Evolutionary conservation across 2,113 vertebrate species (phyloP).

Genomic region (Macrotis lagotis): DNA sequence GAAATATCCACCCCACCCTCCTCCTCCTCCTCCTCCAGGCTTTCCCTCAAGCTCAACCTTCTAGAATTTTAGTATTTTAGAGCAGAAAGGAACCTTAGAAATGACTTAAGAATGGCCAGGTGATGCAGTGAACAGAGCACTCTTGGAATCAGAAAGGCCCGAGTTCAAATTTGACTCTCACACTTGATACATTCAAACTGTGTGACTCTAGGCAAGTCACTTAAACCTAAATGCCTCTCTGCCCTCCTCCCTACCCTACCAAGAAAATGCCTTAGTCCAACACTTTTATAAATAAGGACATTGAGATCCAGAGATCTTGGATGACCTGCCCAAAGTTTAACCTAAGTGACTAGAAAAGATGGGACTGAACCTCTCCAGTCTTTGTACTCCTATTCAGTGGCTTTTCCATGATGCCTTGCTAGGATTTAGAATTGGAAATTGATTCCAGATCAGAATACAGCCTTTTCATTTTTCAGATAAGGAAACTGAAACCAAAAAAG

Average conservation of each 20-base stretch:
- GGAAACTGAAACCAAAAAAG: background rate
- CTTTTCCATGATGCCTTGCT: background rate
- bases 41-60: background rate
- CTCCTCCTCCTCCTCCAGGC: background rate
- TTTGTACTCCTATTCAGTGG: background rate
- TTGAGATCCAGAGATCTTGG: background rate
- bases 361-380: background rate
- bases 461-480: background rate
- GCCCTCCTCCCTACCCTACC: too few relatives aligned
- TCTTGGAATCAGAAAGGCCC: too few relatives aligned
- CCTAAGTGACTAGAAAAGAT: background rate
- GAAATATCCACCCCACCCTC: background rate
- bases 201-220: too few relatives aligned
- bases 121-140: too few relatives aligned
- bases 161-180: too few relatives aligned
- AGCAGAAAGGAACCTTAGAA: background rate
- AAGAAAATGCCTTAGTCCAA: too few relatives aligned
- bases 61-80: background rate
- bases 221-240: too few relatives aligned
- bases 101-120: too few relatives aligned
- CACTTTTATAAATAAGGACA: background rate
- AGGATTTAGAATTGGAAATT: background rate
- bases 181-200: too few relatives aligned
- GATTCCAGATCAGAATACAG: background rate
- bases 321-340: background rate